Conservation (phyloP, 2,113 vertebrate genomes). For the Rostratula benghalensis region DNA sequence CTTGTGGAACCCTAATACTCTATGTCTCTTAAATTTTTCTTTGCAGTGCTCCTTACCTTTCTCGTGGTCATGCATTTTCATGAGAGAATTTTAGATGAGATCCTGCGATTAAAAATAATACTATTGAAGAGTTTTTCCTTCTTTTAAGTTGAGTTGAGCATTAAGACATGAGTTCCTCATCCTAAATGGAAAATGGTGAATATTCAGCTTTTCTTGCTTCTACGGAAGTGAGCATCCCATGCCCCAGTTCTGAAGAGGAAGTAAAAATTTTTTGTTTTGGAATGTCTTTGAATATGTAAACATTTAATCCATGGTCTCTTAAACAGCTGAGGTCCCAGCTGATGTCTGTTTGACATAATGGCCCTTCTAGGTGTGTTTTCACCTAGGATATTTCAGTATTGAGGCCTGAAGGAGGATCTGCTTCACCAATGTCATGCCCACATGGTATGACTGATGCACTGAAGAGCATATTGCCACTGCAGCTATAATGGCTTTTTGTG, state of each 20-base stretch:
- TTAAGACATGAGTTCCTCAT: not conserved
- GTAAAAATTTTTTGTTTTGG: not conserved
- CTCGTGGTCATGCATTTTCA: not conserved
- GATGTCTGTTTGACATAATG: not conserved
- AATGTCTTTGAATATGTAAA: not conserved
- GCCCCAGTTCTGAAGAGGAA: not conserved
- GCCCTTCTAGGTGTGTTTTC: not conserved
- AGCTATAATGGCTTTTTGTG: not conserved
- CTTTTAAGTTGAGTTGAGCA: not conserved
- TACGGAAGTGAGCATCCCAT: not conserved
- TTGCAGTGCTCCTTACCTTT: not conserved
- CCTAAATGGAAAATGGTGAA: not conserved
- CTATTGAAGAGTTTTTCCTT: not conserved
- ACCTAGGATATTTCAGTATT: not conserved
- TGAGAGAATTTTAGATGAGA: not conserved
- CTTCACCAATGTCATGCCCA: not conserved
- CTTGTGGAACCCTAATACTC: not conserved
- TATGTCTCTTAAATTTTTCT: not conserved
- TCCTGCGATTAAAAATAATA: not conserved
- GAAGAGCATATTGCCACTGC: not conserved
- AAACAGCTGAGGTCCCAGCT: rapidly evolving
- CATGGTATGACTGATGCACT: not conserved
- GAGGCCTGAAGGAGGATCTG: not conserved
- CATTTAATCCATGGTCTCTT: not conserved
- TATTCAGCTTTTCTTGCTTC: not conserved